Evolutionary conservation across 2,113 vertebrate species (phyloP).

Genomic region (Ciconia maguari): DNA sequence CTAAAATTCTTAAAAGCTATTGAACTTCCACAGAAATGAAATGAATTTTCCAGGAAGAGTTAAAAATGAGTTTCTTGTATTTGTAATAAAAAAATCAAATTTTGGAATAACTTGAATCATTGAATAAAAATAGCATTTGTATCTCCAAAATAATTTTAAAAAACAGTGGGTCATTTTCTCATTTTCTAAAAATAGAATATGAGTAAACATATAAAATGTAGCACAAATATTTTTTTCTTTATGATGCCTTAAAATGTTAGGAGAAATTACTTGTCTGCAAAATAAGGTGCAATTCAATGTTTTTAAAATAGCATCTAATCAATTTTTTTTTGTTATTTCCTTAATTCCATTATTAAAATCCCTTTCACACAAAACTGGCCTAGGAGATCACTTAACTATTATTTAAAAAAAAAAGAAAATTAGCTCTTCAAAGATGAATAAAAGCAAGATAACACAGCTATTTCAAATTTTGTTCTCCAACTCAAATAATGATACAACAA

Average conservation of each 20-base stretch:
- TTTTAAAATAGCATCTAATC: neutral
- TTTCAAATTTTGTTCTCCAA: neutral
- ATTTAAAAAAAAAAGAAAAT: neutral
- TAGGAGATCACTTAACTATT: neutral
- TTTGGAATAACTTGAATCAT: neutral
- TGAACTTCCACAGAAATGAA: neutral
- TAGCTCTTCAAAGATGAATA: neutral
- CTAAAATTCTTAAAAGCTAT: constrained; percentile 23
- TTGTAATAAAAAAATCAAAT: neutral
- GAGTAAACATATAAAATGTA: neutral
- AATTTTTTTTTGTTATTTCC: neutral
- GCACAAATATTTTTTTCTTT: neutral
- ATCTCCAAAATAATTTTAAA: neutral
- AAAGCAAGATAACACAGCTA: neutral
- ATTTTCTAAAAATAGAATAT: neutral
- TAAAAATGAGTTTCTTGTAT: neutral
- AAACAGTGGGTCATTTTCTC: neutral
- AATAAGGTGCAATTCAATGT: neutral
- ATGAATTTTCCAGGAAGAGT: neutral
- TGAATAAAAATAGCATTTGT: neutral
- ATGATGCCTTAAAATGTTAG: neutral
- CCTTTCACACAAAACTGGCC: neutral
- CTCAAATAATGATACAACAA: neutral
- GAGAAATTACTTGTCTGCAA: neutral
- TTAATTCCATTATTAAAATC: neutral